phyloP scores from a whole-genome alignment of 2,113 vertebrate genomes.

The Notothenia rossii region DNA sequence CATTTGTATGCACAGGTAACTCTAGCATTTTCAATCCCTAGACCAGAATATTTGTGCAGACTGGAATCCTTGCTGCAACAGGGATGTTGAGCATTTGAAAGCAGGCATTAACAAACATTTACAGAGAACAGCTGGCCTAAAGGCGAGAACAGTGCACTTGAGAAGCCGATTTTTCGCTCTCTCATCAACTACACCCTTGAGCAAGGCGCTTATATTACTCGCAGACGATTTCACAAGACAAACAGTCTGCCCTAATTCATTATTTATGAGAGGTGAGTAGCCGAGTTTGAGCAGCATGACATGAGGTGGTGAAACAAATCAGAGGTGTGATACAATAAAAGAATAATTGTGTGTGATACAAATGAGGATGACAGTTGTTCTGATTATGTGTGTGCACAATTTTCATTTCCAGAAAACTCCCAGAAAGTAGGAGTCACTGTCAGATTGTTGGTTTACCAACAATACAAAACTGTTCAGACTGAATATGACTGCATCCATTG shows the following conservation, averaged over 20 bases:
- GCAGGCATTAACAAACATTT: slow-evolving; percentile 30
- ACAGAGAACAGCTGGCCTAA: slow-evolving; percentile 39
- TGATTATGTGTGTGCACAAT: slow-evolving; percentile 12
- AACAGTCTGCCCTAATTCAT: slow-evolving; percentile 60
- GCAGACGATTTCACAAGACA: slow-evolving; percentile 47
- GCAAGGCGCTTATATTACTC: slow-evolving; percentile 46
- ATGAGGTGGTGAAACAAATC: slow-evolving; percentile 46
- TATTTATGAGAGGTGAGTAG: slow-evolving; percentile 59
- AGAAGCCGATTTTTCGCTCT: slow-evolving; percentile 27
- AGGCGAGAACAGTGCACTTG: slow-evolving; percentile 32
- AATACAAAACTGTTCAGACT: slow-evolving; percentile 40
- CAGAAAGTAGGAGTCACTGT: slow-evolving; percentile 21
- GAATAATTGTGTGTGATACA: slow-evolving; percentile 18
- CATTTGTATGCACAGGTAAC: slow-evolving; percentile 48
- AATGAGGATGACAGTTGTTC: slow-evolving; percentile 9
- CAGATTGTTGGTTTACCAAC: slow-evolving; percentile 55
- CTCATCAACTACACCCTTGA: slow-evolving; percentile 48
- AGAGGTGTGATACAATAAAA: background rate
- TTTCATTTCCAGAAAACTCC: slow-evolving; percentile 17
- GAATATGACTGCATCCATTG: slow-evolving; percentile 36
- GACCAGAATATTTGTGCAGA: slow-evolving; percentile 27
- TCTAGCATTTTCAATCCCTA: background rate
- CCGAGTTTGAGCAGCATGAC: slow-evolving; percentile 35
- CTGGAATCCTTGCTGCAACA: slow-evolving; percentile 30
- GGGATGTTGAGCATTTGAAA: slow-evolving; percentile 10